Percentiles rank a stretch among this genome's conserved stretches.
These are phyloP conservation scores for Phaonia tiefii DNA, from an alignment of 2,888 invertebrate genomes.

Conservation along the genomic window DNA sequence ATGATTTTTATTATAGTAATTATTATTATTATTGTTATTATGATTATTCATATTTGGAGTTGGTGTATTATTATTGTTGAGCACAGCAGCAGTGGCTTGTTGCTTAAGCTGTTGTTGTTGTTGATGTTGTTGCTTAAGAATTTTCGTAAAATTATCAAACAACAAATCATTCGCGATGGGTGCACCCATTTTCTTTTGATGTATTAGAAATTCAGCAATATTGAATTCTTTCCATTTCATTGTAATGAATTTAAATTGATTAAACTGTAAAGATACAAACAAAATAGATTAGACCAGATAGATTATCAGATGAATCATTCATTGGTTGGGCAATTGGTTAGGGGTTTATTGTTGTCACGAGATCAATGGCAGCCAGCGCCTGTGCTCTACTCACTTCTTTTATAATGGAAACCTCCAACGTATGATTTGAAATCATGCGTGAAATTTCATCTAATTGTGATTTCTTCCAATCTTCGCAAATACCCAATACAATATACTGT, in stretches of 20 bases:
- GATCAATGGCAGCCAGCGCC: not conserved
- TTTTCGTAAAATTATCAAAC: slow-evolving; percentile 76
- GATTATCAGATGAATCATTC: no score
- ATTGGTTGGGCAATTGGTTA: not conserved
- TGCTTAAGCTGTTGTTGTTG: slow-evolving; percentile 59
- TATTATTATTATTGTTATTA: slow-evolving; percentile 70
- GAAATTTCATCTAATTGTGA: slow-evolving; percentile 73
- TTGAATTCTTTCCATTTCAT: slow-evolving; percentile 78
- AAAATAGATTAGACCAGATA: not conserved
- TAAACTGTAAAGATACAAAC: slow-evolving; percentile 68
- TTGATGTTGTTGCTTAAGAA: slow-evolving; percentile 71
- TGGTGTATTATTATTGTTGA: slow-evolving; percentile 61
- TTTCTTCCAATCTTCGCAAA: slow-evolving; percentile 77
- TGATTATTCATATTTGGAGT: slow-evolving; percentile 57
- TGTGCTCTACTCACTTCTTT: slow-evolving; percentile 70
- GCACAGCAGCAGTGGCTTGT: slow-evolving; percentile 58
- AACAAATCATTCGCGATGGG: slow-evolving; percentile 75
- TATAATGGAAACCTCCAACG: slow-evolving; percentile 73
- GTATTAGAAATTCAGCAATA: slow-evolving; percentile 76
- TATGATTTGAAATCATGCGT: slow-evolving; percentile 73
- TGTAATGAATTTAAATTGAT: slow-evolving; percentile 76
- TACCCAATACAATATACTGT: slow-evolving; percentile 77
- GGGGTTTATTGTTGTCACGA: slow-evolving; percentile 2
- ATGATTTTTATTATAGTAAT: slow-evolving; percentile 66
- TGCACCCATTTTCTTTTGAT: slow-evolving; percentile 78